Conservation (phyloP, 2,113 vertebrate genomes). For the Isichthys henryi region DNA sequence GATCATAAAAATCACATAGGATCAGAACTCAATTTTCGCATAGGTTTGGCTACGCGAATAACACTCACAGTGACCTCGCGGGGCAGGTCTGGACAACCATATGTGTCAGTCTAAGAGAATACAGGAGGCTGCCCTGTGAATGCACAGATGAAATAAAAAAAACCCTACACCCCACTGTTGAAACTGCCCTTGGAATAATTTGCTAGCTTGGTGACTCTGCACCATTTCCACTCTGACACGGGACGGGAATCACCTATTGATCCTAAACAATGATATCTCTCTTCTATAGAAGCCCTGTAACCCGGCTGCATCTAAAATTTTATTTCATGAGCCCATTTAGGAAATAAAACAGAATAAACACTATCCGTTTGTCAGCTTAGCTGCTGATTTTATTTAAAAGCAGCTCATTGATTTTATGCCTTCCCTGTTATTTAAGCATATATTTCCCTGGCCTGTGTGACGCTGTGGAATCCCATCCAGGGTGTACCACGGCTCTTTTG, state of each 20-base stretch:
- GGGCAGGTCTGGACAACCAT: neutral
- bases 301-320: neutral
- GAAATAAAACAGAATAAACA: neutral
- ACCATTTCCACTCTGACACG: neutral
- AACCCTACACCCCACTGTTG: neutral
- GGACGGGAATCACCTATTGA: neutral
- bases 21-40: conserved; percentile 12
- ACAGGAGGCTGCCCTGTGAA: neutral
- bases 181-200: neutral
- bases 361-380: neutral
- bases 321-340: neutral
- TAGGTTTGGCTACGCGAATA: neutral
- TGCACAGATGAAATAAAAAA: neutral
- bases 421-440: neutral
- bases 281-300: neutral
- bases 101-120: neutral
- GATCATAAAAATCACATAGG: conserved; percentile 62
- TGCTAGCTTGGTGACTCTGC: neutral
- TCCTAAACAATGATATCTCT: neutral
- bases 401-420: neutral
- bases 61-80: neutral
- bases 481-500: neutral
- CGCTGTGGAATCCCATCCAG: neutral
- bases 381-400: neutral
- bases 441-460: neutral